Evolutionary conservation across 2,797 vertebrate genomes (phyloP), one percentile per base, ranked within the genome.

Genomic region (Muscicapa comitata): DNA sequence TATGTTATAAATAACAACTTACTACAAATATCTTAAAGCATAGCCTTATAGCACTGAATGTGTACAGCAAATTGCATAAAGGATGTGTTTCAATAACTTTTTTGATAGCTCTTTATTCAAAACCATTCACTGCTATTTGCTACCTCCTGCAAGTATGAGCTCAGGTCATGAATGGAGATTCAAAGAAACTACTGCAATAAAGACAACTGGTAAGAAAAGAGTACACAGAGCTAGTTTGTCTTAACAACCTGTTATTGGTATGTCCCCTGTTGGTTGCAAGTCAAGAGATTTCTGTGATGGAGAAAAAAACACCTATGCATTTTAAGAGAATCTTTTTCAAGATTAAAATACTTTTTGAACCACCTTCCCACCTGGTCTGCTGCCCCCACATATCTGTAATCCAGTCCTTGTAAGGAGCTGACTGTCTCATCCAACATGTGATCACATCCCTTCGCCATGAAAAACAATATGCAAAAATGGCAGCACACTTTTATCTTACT

Each of bases 261-360:
- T 2, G 0, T 82, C 5, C 6, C 5, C 21, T 19, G 2, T 25
- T 47, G 45, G 21, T 21, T 85, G 40, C 18, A 73, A 86, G 84
- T 55, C 14, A 59, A 40, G 38, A 48, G 8, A 75, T 66, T 31
- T 81, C 63, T 66, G 23, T 86, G 8, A 47, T 6, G 5, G 16
- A 74, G 7, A 63, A 79, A 15, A 81, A 54, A 81, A 16, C 0
- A 0, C 3, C 35, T 19, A 75, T 2, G 10, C 3, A 40, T 81
- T 91, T 76, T 51, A 62, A 71, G 26, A 74, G 4, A 63, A 59
- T 0, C 4, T 47, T 80, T 75, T 55, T 21, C 25, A 82, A 86
- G 17, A 13, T 3, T 17, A 37, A 78, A 90, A 62, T 31, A 63
- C 13, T 77, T 51, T 25, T 88, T 86, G 15, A 61, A 88, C 17